phyloP scores from a whole-genome alignment of 2,113 vertebrate species.

The Mohoua ochrocephala region DNA sequence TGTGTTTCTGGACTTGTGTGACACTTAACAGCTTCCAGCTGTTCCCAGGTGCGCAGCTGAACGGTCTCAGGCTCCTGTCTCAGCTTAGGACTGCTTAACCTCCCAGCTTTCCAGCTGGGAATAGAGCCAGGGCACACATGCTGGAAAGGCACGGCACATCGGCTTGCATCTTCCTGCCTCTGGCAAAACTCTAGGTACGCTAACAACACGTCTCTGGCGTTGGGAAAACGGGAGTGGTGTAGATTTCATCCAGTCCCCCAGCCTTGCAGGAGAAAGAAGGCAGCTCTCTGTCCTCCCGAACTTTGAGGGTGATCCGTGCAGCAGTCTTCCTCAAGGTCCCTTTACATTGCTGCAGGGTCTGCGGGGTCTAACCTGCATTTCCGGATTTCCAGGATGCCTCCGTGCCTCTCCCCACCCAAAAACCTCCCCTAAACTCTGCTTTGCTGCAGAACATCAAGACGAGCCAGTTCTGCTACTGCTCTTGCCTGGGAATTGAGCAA shows the following conservation, averaged over 20 bases:
- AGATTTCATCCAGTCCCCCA: background rate
- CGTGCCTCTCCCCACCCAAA: background rate
- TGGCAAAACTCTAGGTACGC: background rate
- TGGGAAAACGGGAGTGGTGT: background rate
- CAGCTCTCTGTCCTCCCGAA: background rate
- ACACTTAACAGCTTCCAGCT: background rate
- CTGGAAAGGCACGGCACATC: background rate
- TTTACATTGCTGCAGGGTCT: background rate
- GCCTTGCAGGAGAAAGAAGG: background rate
- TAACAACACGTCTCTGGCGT: accelerated
- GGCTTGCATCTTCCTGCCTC: background rate
- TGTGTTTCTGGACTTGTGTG: background rate
- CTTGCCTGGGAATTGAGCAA: background rate
- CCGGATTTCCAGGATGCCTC: slow-evolving; percentile 31
- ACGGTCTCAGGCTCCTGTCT: background rate
- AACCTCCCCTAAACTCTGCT: background rate
- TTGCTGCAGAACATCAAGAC: background rate
- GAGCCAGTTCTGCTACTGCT: slow-evolving; percentile 25
- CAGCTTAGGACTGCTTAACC: background rate
- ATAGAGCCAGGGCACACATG: background rate
- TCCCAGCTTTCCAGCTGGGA: background rate
- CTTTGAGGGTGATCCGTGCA: accelerated
- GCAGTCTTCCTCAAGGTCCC: background rate
- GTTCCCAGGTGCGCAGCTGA: background rate
- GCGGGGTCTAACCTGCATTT: slow-evolving; percentile 19